Evolutionary conservation across 2,888 invertebrate species (phyloP), one percentile per base, ranked within the genome.

Genomic region (Diogma glabrata): DNA sequence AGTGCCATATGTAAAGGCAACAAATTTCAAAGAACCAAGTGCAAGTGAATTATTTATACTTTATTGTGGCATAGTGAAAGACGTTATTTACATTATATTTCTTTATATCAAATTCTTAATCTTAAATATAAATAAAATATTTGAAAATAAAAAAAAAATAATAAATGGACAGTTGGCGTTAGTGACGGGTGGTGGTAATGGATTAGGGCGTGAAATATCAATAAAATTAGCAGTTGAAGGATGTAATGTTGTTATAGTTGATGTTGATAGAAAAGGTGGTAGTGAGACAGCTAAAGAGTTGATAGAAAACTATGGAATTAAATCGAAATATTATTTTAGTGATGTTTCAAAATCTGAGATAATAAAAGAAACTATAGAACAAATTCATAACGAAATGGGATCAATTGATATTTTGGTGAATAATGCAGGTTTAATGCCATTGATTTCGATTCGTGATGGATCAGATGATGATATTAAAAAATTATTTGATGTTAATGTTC

Each of bases 121-220:
- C n/a, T n/a, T n/a, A n/a, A n/a, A n/a, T n/a, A n/a, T n/a, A n/a
- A n/a, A n/a, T n/a, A n/a, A n/a, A n/a, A n/a, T n/a, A n/a, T n/a
- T n/a, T n/a, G n/a, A n/a, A n/a, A n/a, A n/a, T n/a, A 43, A 43
- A n/a, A 20, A 20, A 7, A 43, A 67, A 60, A 67, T 68, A 59
- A 65, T 67, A 19, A 61, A 58, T 56, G 69, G 66, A 38, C 64
- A 68, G 57, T 69, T 67, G 54, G 68, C 67, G 23, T 52, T 67
- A 71, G 66, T 73, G 24, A 73, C 72, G 14, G 73, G 73, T 26
- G 72, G 70, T 48, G 73, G 69, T 51, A 68, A 71, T 54, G 73
- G 73, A n/a, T 61, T 73, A 52, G 73, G 73, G 3, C 64, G 70
- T 36, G 70, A 70, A 58, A 66, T 73, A 17, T 67, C 69, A 20